Evolutionary conservation across 2,888 invertebrate genomes (phyloP).

Genomic region (Hypena proboscidalis): DNA sequence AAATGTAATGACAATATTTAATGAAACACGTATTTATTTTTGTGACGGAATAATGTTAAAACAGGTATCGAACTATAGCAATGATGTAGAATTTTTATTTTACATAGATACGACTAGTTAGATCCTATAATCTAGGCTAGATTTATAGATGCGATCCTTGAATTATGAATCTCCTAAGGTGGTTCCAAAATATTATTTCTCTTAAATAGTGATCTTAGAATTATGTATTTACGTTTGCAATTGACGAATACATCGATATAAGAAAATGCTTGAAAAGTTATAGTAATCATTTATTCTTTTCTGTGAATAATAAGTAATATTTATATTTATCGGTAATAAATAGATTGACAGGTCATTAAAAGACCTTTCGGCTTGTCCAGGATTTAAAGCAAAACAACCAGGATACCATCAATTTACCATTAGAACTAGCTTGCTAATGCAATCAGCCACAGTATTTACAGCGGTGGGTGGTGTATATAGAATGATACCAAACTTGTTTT

Average conservation of each 20-base stretch:
- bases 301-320: no score
- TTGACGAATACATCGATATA: slow-evolving; percentile 50
- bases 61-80: slow-evolving; percentile 34
- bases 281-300: neutral
- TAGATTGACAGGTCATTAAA: no score
- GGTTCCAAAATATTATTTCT: slow-evolving; percentile 27
- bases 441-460: slow-evolving; percentile 36
- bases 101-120: slow-evolving; percentile 10
- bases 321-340: no score
- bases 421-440: slow-evolving; percentile 33
- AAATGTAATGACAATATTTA: slow-evolving; percentile 36
- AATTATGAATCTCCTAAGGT: slow-evolving; percentile 24
- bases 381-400: slow-evolving; percentile 11
- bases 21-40: slow-evolving; percentile 43
- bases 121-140: slow-evolving; percentile 40
- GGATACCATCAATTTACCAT: slow-evolving; percentile 22
- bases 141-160: slow-evolving; percentile 38
- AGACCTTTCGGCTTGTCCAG: neutral
- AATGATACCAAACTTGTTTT: no score
- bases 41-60: slow-evolving; percentile 49
- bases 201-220: slow-evolving; percentile 42
- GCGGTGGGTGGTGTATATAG: no score
- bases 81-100: slow-evolving; percentile 26
- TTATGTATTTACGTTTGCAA: slow-evolving; percentile 45
- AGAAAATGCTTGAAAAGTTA: slow-evolving; percentile 8